Evolutionary conservation across 2,888 invertebrate genomes (phyloP).

Genomic region (Fragum whitleyi): DNA sequence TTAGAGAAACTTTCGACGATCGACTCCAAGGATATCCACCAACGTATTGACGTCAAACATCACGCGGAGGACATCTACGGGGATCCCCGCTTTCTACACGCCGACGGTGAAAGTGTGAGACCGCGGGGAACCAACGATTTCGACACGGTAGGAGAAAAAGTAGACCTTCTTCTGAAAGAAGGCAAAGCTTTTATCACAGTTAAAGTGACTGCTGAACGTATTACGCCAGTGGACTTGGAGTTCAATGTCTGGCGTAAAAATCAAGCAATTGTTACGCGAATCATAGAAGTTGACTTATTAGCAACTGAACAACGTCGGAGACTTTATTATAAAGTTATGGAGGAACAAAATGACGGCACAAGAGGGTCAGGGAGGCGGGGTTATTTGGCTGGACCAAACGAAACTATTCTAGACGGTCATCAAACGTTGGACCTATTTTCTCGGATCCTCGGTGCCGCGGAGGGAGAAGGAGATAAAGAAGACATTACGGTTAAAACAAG

Average conservation of each 20-base stretch:
- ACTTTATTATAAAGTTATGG: slow-evolving; percentile 81
- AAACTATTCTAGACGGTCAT: slow-evolving; percentile 78
- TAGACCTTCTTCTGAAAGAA: slow-evolving; percentile 76
- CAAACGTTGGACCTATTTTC: slow-evolving; percentile 83
- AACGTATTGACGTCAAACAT: slow-evolving; percentile 79
- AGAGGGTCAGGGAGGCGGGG: background rate
- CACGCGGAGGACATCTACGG: slow-evolving; percentile 80
- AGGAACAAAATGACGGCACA: slow-evolving; percentile 56
- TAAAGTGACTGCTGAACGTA: slow-evolving; percentile 83
- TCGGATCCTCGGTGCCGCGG: slow-evolving; percentile 82
- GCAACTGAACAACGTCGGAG: slow-evolving; percentile 82
- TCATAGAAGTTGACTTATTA: slow-evolving; percentile 83
- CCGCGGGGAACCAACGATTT: slow-evolving; percentile 73
- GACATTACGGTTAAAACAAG: slow-evolving; percentile 71
- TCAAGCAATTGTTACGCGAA: slow-evolving; percentile 83
- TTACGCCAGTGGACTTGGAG: slow-evolving; percentile 82
- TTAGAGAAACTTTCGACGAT: slow-evolving; percentile 74
- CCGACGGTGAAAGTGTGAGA: slow-evolving; percentile 69
- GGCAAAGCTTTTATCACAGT: slow-evolving; percentile 81
- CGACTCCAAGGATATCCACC: slow-evolving; percentile 78
- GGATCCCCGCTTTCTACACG: slow-evolving; percentile 77
- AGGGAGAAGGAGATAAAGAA: slow-evolving; percentile 80
- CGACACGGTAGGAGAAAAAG: slow-evolving; percentile 79
- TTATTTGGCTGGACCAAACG: slow-evolving; percentile 53
- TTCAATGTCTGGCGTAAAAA: slow-evolving; percentile 84